Evolutionary conservation across 2,888 invertebrate species (phyloP).

Genomic region (Latrodectus hesperus): DNA sequence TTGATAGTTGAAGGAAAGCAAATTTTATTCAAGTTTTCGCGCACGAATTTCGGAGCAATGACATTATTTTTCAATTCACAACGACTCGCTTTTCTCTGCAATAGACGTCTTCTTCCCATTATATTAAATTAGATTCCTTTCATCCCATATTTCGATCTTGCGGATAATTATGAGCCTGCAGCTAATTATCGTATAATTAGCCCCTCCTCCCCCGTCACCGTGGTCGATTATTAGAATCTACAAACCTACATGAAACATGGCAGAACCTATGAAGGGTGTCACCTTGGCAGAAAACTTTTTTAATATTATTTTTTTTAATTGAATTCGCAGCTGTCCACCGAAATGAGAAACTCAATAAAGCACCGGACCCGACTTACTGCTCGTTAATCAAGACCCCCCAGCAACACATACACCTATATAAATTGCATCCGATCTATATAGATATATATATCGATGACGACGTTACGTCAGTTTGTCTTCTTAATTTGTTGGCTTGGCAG

Average conservation of each 20-base stretch:
- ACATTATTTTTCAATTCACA: too few species aligned
- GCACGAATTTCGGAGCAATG: too few species aligned
- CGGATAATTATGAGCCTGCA: conserved; percentile 42
- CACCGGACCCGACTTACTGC: conserved; percentile 19
- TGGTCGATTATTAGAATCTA: background rate
- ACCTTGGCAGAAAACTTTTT: conserved; percentile 21
- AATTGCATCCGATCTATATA: conserved; percentile 3
- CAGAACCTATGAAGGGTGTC: conserved; percentile 33
- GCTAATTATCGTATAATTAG: conserved; percentile 48
- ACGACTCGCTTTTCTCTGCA: too few species aligned
- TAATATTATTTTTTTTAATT: conserved; percentile 45
- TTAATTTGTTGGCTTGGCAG: conserved; percentile 65
- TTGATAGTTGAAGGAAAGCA: too few species aligned
- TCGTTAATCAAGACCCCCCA: conserved; percentile 47
- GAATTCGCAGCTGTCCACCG: conserved; percentile 41
- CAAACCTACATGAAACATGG: conserved; percentile 44
- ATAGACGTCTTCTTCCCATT: background rate
- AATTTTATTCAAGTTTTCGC: too few species aligned
- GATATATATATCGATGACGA: conserved; percentile 36
- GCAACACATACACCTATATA: conserved; percentile 28
- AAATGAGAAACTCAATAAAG: conserved; percentile 58
- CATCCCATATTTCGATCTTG: background rate
- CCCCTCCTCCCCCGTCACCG: conserved; percentile 11
- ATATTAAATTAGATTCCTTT: background rate
- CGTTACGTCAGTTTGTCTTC: conserved; percentile 58